phyloP scores from a whole-genome alignment of 1,140 invertebrate genomes.

The Drosophila mauritiana region DNA sequence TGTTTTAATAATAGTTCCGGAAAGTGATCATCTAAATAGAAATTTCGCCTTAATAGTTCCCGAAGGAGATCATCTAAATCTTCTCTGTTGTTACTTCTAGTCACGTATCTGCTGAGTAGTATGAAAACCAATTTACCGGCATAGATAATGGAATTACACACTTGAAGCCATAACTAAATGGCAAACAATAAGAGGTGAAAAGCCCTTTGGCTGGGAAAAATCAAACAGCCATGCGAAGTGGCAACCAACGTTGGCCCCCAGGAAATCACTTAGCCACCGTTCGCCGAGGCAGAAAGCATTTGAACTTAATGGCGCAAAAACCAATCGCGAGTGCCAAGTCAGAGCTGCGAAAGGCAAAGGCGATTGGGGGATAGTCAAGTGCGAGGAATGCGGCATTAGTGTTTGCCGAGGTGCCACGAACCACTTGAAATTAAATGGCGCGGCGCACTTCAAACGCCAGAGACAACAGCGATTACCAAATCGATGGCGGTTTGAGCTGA shows the following conservation, averaged over 20 bases:
- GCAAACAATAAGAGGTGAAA: not conserved
- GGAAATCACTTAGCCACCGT: slow-evolving; percentile 15
- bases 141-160: not conserved
- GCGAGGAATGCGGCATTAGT: slow-evolving; percentile 15
- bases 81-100: no score
- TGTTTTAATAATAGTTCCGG: no score
- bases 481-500: slow-evolving; percentile 23
- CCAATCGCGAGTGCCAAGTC: slow-evolving; percentile 43
- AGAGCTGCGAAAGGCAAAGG: slow-evolving; percentile 17
- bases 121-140: no score
- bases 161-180: not conserved
- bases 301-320: slow-evolving; percentile 30
- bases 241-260: not conserved
- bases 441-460: slow-evolving; percentile 47
- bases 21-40: no score
- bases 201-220: not conserved
- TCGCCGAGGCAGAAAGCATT: slow-evolving; percentile 25
- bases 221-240: not conserved
- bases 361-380: slow-evolving; percentile 25
- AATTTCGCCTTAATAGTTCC: no score
- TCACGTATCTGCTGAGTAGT: no score
- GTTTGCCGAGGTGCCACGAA: slow-evolving; percentile 29
- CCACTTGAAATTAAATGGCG: slow-evolving; percentile 75
- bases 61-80: no score
- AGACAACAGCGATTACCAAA: slow-evolving; percentile 69